phyloP scores from a whole-genome alignment of 2,888 invertebrate species.

The Drosophila testacea region DNA sequence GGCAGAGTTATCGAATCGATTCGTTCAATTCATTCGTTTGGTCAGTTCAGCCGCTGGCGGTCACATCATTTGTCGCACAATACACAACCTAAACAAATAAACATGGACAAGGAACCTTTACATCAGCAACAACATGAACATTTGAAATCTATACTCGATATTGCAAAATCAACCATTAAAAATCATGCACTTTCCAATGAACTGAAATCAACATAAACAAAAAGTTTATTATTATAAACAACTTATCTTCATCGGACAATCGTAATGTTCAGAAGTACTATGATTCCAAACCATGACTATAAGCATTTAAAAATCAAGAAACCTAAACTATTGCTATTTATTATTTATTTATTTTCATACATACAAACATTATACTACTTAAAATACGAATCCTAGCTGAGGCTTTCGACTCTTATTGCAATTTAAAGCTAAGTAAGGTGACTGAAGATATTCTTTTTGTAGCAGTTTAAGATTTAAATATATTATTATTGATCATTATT shows the following conservation, averaged over 20 bases:
- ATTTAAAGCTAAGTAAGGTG: too few species aligned
- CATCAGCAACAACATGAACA: not conserved
- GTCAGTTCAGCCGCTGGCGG: slow-evolving; percentile 22
- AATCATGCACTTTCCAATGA: not conserved
- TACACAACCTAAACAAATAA: slow-evolving; percentile 49
- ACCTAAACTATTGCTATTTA: too few species aligned
- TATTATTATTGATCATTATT: not conserved
- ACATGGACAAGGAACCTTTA: slow-evolving; percentile 8
- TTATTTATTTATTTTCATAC: too few species aligned
- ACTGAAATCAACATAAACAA: not conserved
- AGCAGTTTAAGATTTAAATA: not conserved
- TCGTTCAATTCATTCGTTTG: slow-evolving; percentile 18
- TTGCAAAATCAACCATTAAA: not conserved
- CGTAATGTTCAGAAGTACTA: too few species aligned
- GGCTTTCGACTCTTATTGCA: too few species aligned
- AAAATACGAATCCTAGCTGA: too few species aligned
- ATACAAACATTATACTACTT: too few species aligned
- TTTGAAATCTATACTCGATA: not conserved
- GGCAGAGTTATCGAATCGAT: slow-evolving; percentile 9
- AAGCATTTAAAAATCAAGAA: too few species aligned
- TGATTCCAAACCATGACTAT: too few species aligned
- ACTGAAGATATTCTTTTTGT: too few species aligned
- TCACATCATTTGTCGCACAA: slow-evolving; percentile 34
- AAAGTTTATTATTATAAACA: slow-evolving; percentile 1
- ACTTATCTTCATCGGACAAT: too few species aligned